Conservation (phyloP, 2,113 vertebrate species). For the Oryzias melastigma region DNA sequence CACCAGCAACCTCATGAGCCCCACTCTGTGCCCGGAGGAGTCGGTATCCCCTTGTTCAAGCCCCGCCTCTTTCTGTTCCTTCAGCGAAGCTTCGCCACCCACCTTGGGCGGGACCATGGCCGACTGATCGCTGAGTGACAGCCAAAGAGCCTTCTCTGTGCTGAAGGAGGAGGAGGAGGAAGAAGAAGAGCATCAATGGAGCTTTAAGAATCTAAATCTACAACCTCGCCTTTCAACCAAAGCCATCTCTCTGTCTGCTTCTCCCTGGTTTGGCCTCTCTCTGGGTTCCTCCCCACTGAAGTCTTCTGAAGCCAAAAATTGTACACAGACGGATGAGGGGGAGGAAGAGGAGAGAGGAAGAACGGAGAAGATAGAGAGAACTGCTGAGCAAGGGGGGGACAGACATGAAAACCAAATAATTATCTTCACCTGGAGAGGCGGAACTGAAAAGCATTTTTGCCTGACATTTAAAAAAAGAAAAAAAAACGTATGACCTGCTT, state of each 20-base stretch:
- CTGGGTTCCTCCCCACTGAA: conserved; percentile 41
- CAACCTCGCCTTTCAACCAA: conserved; percentile 80
- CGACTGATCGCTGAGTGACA: conserved; percentile 68
- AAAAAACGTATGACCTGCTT: conserved; percentile 19
- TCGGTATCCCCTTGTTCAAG: conserved; percentile 79
- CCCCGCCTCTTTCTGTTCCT: conserved; percentile 80
- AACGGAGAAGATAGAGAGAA: conserved; percentile 69
- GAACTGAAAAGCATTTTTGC: conserved; percentile 47
- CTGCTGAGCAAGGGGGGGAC: conserved; percentile 57
- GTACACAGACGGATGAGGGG: conserved; percentile 63
- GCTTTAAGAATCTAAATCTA: conserved; percentile 72
- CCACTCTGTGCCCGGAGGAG: conserved; percentile 75
- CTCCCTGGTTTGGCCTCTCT: conserved; percentile 53
- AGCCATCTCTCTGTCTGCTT: conserved; percentile 78
- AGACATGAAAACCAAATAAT: conserved; percentile 75
- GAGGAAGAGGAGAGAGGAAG: conserved; percentile 54
- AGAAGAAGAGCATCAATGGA: conserved; percentile 24
- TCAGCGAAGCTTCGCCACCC: conserved; percentile 80
- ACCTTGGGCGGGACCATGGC: conserved; percentile 80
- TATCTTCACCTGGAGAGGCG: conserved; percentile 63
- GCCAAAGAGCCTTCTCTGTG: conserved; percentile 51
- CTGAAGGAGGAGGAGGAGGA: conserved; percentile 37
- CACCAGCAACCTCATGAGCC: conserved; percentile 72
- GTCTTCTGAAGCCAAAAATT: conserved; percentile 79
- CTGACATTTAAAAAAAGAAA: conserved; percentile 17